Evolutionary conservation across 2,888 invertebrate species (phyloP).

Genomic region (Athalia rosae): DNA sequence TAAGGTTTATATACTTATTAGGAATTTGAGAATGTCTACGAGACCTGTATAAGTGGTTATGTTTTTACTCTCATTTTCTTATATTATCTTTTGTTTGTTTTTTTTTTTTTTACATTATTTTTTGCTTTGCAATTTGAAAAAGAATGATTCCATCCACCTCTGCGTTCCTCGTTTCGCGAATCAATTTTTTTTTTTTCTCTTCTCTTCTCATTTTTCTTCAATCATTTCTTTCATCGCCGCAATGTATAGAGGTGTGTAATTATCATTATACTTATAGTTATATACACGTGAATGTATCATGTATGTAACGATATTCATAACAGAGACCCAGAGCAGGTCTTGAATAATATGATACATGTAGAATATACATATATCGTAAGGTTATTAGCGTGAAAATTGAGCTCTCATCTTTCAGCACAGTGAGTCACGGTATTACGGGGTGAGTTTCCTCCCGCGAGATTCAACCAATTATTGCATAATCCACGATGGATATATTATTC

Average conservation of each 20-base stretch:
- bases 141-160: no score
- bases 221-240: no score
- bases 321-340: no score
- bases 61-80: background rate
- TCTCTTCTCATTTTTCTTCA: background rate
- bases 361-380: constrained; percentile 8
- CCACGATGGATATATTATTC: background rate
- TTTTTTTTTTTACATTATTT: background rate
- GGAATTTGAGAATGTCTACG: constrained; percentile 35
- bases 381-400: constrained; percentile 37
- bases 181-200: no score
- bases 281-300: no score
- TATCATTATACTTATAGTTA: no score
- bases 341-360: background rate
- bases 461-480: background rate
- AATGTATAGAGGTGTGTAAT: no score
- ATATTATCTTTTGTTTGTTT: background rate
- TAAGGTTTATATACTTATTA: constrained; percentile 29
- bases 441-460: constrained; percentile 16
- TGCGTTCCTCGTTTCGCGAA: no score
- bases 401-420: constrained; percentile 38
- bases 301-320: no score
- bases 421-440: constrained; percentile 29
- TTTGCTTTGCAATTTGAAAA: no score
- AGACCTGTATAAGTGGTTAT: constrained; percentile 18